Evolutionary conservation across 2,113 vertebrate genomes (phyloP), one percentile per base, ranked within the genome.

Genomic region (Uria aalge): DNA sequence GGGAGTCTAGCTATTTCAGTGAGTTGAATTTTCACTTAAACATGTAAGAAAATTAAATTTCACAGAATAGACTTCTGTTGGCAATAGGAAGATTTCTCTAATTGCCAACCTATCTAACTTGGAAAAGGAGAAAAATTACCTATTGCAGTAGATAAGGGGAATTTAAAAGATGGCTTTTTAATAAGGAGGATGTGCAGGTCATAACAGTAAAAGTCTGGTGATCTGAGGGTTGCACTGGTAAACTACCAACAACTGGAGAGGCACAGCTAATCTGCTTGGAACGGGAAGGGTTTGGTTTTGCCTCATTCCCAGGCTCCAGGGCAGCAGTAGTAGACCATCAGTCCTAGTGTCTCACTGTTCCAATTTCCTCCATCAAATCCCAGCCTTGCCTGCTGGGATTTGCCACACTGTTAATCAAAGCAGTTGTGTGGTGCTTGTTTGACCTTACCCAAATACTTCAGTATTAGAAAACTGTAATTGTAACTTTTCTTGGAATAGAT

Each of bases 271-370:
- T 69, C 29, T 90, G 34, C 9, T 72, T 68, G 3, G 27, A 36
- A 21, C 24, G n/a, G 53, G 43, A 15, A 36, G 30, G 43, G n/a
- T 55, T 40, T 71, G 83, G 3, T 2, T 75, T 82, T 74, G 29
- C 36, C 47, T 86, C 43, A 3, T 41, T 67, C 18, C 57, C 43
- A 20, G 0, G 80, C 66, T 56, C 24, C 15, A 38, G 45, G 45
- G 22, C 72, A 66, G 56, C 15, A 21, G 34, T 5, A 11, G 22
- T 5, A n/a, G 48, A 34, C 21, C 18, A 27, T 48, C 41, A 47
- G 59, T 57, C 30, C 34, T 22, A 1, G 12, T 10, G 36, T 29
- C 30, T 74, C 0, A 0, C 50, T 62, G 36, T 24, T 90, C 52
- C 16, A 12, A 3, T 60, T 78, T 78, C 52, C 66, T 59, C 55